Base-by-base conservation (phyloP, 2,113 vertebrate genomes). In the Sclerurus mexicanus region DNA sequence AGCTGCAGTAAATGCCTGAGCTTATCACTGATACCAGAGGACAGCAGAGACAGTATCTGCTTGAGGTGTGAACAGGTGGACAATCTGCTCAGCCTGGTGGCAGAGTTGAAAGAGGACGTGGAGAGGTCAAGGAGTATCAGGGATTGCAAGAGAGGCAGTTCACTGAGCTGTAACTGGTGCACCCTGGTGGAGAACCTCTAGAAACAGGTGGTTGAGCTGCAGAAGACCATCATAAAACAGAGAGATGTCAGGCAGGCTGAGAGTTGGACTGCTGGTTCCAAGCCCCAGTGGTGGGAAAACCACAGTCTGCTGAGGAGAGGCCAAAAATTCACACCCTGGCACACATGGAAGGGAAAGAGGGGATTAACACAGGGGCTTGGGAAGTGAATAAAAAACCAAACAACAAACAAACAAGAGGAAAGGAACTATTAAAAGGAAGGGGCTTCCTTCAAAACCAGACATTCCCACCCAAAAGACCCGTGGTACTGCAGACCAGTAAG, bases 81-180 rank as follows among this genome's bases (percentile, higher is more conserved):
- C 27, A 50, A 19, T 37, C 21, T 33, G 31, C 37, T 39, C 47
- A 47, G 47, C 47, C 47, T 47, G 47, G 22, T 47, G 31, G 5
- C 27, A 33, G 11, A 8, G 14, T 27, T 58, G 76, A 64, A 73
- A 58, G 35, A 56, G 24, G 21, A 35, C 64, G 25, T 50, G 47
- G 22, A 47, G 47, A 47, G 47, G 47, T 47, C 31, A 27, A 14
- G 17, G 47, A 73, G 14, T 5, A 49, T 33, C 31, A 42, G 35
- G 17, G 7, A 35, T 12, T 42, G 35, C 0, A 0, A 63, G 35
- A 22, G 21, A 13, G 4, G 24, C 12, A 35, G 21, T 16, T 49
- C 58, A 31, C 58, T 22, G 42, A 64, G 35, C 31, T 49, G 42
- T 33, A 35, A 37, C 14, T 56, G 20, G 6, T 49, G 20, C n/a